Evolutionary conservation across 2,888 invertebrate species (phyloP).

Genomic region (Ornithoptera alexandrae): DNA sequence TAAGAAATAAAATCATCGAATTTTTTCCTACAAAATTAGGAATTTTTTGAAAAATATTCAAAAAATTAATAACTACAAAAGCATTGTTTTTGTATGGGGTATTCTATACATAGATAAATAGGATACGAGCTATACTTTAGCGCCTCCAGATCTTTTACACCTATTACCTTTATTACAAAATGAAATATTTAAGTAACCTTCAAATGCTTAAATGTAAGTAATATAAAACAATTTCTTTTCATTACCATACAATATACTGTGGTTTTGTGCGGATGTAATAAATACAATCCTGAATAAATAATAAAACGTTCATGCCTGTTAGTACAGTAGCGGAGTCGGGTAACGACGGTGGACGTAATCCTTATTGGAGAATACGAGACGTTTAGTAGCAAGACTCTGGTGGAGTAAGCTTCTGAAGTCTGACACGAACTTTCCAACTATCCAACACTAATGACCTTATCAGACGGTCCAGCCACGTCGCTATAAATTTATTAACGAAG

Average conservation of each 20-base stretch:
- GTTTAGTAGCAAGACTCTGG: not conserved
- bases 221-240: too few relatives aligned
- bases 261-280: not conserved
- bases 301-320: not conserved
- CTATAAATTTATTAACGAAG: conserved; percentile 20
- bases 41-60: too few relatives aligned
- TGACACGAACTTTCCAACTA: conserved; percentile 21
- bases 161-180: too few relatives aligned
- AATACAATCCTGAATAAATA: not conserved
- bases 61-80: too few relatives aligned
- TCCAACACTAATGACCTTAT: conserved; percentile 20
- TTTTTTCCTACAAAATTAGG: too few relatives aligned
- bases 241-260: not conserved
- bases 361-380: not conserved
- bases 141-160: too few relatives aligned
- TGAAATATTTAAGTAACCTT: too few relatives aligned
- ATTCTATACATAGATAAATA: too few relatives aligned
- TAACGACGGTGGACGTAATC: not conserved
- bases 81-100: too few relatives aligned
- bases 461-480: conserved; percentile 18
- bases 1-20: too few relatives aligned
- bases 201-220: too few relatives aligned
- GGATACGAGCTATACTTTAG: too few relatives aligned
- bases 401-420: conserved; percentile 8
- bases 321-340: not conserved